These are phyloP conservation scores for Semicossyphus pulcher DNA, from an alignment of 2,113 vertebrate species.

Conservation along the genomic window DNA sequence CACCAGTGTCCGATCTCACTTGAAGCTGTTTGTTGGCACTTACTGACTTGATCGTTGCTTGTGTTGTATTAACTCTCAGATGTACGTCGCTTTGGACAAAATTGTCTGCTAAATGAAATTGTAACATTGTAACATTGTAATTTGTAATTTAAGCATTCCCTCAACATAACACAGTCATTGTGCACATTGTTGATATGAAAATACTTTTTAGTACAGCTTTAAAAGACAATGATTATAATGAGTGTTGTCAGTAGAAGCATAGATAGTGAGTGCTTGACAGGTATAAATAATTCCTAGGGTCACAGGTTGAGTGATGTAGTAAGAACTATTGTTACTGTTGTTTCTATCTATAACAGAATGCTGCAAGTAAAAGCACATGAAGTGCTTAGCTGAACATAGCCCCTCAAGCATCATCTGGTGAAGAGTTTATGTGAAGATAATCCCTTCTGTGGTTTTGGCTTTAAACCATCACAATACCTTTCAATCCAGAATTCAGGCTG, in stretches of 20 bases:
- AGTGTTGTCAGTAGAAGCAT: not conserved
- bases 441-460: slow-evolving; percentile 40
- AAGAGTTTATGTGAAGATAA: slow-evolving; percentile 58
- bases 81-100: no score
- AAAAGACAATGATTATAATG: not conserved
- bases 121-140: no score
- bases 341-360: not conserved
- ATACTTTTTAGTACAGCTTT: not conserved
- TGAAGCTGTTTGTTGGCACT: no score
- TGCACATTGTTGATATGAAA: not conserved
- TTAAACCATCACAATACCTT: slow-evolving; percentile 37
- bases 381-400: slow-evolving; percentile 5
- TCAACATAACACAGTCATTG: not conserved
- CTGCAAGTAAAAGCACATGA: slow-evolving; percentile 10
- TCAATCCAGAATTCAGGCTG: slow-evolving; percentile 10
- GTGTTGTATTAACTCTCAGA: no score
- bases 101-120: no score
- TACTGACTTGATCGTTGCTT: no score
- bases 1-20: no score
- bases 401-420: slow-evolving; percentile 14
- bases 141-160: no score
- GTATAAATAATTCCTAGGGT: not conserved
- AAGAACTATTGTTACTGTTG: not conserved
- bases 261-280: not conserved
- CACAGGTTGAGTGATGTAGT: not conserved